Conservation (phyloP, 2,888 invertebrate genomes). For the Latrodectus elegans region DNA sequence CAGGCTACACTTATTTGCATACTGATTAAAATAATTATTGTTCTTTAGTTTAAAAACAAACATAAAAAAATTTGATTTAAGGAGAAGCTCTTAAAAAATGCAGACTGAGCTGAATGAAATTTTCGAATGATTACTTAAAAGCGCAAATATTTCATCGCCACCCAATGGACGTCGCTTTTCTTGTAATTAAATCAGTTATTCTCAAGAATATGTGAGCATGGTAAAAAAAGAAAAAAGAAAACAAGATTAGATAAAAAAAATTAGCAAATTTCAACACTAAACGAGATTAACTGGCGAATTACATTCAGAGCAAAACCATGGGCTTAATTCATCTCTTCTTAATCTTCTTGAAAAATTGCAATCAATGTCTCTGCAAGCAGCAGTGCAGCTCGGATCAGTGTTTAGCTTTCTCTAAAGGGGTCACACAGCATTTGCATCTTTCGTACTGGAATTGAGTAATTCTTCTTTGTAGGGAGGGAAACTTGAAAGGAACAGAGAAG, state of each 20-base stretch:
- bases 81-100: conserved; percentile 26
- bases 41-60: not conserved
- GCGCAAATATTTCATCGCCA: conserved; percentile 39
- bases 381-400: conserved; percentile 20
- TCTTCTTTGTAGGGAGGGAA: conserved; percentile 15
- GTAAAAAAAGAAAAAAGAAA: conserved; percentile 27
- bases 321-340: conserved; percentile 59
- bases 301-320: conserved; percentile 61
- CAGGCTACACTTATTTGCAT: too few species aligned
- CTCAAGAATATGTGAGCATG: conserved; percentile 29
- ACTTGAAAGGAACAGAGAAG: too few species aligned
- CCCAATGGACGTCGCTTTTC: conserved; percentile 30
- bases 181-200: conserved; percentile 61
- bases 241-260: conserved; percentile 39
- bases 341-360: conserved; percentile 65
- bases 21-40: too few species aligned
- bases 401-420: conserved; percentile 31
- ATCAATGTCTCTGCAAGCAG: conserved; percentile 59
- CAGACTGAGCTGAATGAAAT: conserved; percentile 45
- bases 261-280: conserved; percentile 67
- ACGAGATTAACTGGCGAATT: conserved; percentile 68
- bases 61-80: not conserved
- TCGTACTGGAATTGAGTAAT: conserved; percentile 52
- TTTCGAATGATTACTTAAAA: conserved; percentile 44
- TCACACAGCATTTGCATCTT: conserved; percentile 16